Evolutionary conservation across 2,888 invertebrate species (phyloP).

Genomic region (Tricholauxania praeusta): DNA sequence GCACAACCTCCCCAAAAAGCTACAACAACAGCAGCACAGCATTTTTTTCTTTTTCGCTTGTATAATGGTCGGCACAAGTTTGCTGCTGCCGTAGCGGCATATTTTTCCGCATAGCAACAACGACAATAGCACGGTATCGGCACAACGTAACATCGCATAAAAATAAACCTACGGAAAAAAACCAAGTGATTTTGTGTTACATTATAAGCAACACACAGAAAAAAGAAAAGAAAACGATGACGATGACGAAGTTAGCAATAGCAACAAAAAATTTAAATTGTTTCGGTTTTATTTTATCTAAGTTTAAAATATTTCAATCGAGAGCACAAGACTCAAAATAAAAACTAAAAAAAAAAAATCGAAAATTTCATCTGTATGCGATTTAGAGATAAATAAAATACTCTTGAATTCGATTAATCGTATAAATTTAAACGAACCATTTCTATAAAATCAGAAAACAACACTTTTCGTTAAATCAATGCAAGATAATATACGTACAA

Average conservation of each 20-base stretch:
- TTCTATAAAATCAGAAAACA: too few relatives aligned
- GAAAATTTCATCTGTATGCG: too few relatives aligned
- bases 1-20: neutral
- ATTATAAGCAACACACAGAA: neutral
- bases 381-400: too few relatives aligned
- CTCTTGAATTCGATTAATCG: too few relatives aligned
- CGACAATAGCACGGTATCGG: neutral
- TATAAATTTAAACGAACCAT: too few relatives aligned
- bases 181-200: neutral
- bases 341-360: too few relatives aligned
- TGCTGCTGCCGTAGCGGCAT: slow-evolving; percentile 2
- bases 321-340: slow-evolving; percentile 2
- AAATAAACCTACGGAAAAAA: slow-evolving; percentile 2
- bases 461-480: too few relatives aligned
- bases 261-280: slow-evolving; percentile 5
- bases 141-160: neutral
- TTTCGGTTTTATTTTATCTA: neutral
- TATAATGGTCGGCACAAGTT: neutral
- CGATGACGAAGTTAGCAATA: slow-evolving; percentile 20
- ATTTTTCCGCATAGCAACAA: slow-evolving; percentile 52
- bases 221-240: slow-evolving; percentile 7
- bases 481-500: too few relatives aligned
- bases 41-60: neutral
- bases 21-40: neutral
- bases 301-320: slow-evolving; percentile 21